A percentile compares a stretch with the other conserved stretches of the same genome.
Conservation (phyloP, 2,797 vertebrate genomes). For the Catharus ustulatus region DNA sequence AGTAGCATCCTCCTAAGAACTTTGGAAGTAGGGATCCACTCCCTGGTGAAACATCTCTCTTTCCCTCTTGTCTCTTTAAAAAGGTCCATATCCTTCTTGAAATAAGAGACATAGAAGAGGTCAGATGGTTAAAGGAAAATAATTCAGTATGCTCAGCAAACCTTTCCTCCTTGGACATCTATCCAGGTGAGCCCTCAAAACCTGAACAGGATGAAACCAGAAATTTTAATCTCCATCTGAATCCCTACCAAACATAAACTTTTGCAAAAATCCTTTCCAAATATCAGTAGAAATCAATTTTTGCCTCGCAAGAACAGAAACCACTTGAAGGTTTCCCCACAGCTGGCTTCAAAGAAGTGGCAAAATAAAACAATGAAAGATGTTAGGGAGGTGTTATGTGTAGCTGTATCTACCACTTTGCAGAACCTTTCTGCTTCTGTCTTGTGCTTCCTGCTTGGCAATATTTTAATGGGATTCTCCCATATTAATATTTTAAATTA, state of each 20-base stretch:
- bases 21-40: background rate
- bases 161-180: background rate
- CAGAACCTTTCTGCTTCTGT: background rate
- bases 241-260: background rate
- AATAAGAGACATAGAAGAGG: background rate
- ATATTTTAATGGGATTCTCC: slow-evolving; percentile 45
- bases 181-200: background rate
- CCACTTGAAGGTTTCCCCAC: background rate
- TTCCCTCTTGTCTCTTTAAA: background rate
- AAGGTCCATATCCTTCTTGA: background rate
- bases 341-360: background rate
- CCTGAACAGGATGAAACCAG: background rate
- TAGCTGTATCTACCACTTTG: background rate
- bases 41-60: background rate
- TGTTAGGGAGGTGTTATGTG: background rate
- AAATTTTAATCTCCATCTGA: background rate
- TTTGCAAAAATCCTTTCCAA: background rate
- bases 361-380: background rate
- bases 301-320: background rate
- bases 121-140: background rate
- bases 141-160: background rate
- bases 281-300: background rate
- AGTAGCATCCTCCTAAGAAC: background rate
- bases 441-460: background rate
- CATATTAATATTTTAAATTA: slow-evolving; percentile 62